These are phyloP conservation scores for Yponomeuta plumbellus DNA, from an alignment of 2,888 invertebrate species.

Conservation along the genomic window DNA sequence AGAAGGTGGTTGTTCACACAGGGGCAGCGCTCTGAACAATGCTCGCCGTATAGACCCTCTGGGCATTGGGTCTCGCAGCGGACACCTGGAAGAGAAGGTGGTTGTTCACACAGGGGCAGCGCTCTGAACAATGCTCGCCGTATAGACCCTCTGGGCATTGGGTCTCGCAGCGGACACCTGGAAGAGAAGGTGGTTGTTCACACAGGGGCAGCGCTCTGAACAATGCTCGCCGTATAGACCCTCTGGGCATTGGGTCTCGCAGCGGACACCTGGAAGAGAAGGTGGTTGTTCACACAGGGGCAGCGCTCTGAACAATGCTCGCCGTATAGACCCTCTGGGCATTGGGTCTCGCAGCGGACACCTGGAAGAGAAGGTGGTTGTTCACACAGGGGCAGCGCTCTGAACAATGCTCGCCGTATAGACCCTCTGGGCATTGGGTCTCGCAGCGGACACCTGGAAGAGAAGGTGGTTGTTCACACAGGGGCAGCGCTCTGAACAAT, in stretches of 20 bases:
- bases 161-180: conserved; percentile 89
- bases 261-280: conserved; percentile 86
- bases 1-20: conserved; percentile 92
- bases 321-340: conserved; percentile 88
- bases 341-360: conserved; percentile 88
- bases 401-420: conserved; percentile 88
- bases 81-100: too few relatives aligned
- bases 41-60: conserved; percentile 86
- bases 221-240: conserved; percentile 91
- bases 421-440: conserved; percentile 86
- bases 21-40: conserved; percentile 86
- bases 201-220: conserved; percentile 85
- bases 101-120: conserved; percentile 90
- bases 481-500: conserved; percentile 86
- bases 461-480: conserved; percentile 92
- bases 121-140: conserved; percentile 87
- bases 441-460: conserved; percentile 89
- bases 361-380: too few relatives aligned
- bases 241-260: conserved; percentile 87
- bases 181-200: too few relatives aligned
- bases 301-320: conserved; percentile 86
- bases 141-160: conserved; percentile 86
- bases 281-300: conserved; percentile 89
- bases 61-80: conserved; percentile 90
- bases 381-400: conserved; percentile 87